Base-by-base conservation (phyloP, 2,113 vertebrate species). In the Enhydra lutris region DNA sequence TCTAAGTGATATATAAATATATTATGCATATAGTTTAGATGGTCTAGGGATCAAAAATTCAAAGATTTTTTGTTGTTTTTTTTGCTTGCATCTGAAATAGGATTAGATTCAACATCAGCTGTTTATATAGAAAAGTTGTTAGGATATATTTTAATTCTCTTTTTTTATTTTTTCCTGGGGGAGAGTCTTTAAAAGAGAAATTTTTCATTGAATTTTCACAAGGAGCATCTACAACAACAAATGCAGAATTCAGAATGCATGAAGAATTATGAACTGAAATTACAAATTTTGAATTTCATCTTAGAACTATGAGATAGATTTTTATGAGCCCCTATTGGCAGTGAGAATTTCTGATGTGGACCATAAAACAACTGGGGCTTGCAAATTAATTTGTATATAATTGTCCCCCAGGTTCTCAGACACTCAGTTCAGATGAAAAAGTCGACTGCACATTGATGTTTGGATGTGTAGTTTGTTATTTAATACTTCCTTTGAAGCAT, bases 321-420 rank as follows among this genome's bases (percentile, higher is more conserved):
- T 94, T 92, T 97, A 96, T 92, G 81, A 95, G 23, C 3, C 34
- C 18, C n/a, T 31, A 24, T 80, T 42, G 73, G n/a, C 26, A 67
- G 78, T 67, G 52, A 93, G 42, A 96, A 97, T 93, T 94, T 42
- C 52, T 82, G 55, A 7, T 91, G 17, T 93, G 73, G 61, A 57
- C 31, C 21, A 55, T 97, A 95, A 94, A 97, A 87, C 85, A 97
- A 86, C 71, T 86, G 42, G 12, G 50, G 50, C 84, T 97, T 97
- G 18, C 34, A 95, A 97, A 96, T 97, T 97, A 96, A 96, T 97
- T 97, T 97, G 52, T 91, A 23, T 78, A 23, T 89, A 97, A 97
- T 96, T 95, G 88, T 1, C 94, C 78, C 52, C 55, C 36, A 83
- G 74, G 69, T 94, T 89, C 91, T 97, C 9, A 84, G 61, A 79